Evolutionary conservation across 1,140 invertebrate genomes (phyloP).

Genomic region (Brachystomella parvula): DNA sequence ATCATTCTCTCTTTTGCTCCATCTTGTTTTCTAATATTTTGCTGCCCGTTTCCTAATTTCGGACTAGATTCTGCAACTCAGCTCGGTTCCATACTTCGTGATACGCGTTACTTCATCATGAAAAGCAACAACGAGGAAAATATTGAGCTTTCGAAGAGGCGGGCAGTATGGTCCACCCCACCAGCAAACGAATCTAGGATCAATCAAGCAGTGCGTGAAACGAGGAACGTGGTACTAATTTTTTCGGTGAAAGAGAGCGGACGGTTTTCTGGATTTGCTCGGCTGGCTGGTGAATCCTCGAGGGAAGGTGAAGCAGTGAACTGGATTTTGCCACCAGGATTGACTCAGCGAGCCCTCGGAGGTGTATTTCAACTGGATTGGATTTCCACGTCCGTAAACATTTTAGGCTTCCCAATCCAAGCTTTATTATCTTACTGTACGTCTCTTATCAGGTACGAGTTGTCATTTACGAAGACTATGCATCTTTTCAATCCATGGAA

Average conservation of each 20-base stretch:
- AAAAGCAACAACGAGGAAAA: slow-evolving; percentile 98
- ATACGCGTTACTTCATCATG: slow-evolving; percentile 92
- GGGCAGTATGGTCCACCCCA: slow-evolving; percentile 94
- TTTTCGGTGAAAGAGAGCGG: slow-evolving; percentile 98
- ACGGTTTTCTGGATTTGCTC: slow-evolving; percentile 80
- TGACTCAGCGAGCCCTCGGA: slow-evolving; percentile 83
- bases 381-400: slow-evolving; percentile 62
- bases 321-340: slow-evolving; percentile 91
- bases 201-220: slow-evolving; percentile 86
- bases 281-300: slow-evolving; percentile 75
- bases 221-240: slow-evolving; percentile 86
- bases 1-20: too few species aligned
- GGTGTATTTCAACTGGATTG: slow-evolving; percentile 94
- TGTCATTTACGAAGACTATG: slow-evolving; percentile 82
- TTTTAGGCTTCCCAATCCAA: background rate
- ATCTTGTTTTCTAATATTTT: too few species aligned
- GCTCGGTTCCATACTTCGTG: slow-evolving; percentile 88
- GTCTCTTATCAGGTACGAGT: slow-evolving; percentile 62
- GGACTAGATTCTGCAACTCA: slow-evolving; percentile 57
- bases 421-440: slow-evolving; percentile 7
- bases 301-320: slow-evolving; percentile 80
- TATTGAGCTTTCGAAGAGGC: slow-evolving; percentile 84
- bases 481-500: slow-evolving; percentile 97
- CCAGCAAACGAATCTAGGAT: slow-evolving; percentile 94
- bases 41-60: too few species aligned